Conservation (phyloP, 2,797 vertebrate genomes). For the Gambelia wislizenii region DNA sequence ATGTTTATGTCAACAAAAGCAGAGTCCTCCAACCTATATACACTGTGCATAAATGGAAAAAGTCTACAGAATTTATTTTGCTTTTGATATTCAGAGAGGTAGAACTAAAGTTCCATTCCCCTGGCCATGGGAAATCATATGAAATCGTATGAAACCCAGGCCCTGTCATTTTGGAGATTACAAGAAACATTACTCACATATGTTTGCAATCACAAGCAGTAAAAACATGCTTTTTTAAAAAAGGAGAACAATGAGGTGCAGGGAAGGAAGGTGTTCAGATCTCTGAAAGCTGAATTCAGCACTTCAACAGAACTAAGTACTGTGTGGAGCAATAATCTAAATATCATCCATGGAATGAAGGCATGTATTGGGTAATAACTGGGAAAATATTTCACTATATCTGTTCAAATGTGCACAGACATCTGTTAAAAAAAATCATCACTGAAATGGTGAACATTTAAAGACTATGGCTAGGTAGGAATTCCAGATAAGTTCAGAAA, state of each 20-base stretch:
- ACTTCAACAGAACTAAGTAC: neutral
- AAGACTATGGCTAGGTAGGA: neutral
- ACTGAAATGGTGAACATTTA: neutral
- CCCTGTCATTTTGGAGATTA: neutral
- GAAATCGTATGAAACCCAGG: neutral
- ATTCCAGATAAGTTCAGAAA: neutral
- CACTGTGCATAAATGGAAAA: neutral
- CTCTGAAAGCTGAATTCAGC: neutral
- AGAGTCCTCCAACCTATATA: neutral
- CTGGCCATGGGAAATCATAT: neutral
- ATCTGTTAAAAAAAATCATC: too few species aligned
- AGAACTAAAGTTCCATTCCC: neutral
- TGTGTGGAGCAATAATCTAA: neutral
- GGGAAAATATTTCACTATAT: neutral
- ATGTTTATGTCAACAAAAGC: neutral
- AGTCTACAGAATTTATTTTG: neutral
- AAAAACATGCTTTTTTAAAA: neutral
- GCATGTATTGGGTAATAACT: neutral
- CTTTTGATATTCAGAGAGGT: neutral
- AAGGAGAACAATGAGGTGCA: too few species aligned
- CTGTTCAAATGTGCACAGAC: neutral
- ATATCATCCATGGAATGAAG: neutral
- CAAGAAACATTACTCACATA: neutral
- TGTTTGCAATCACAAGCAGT: neutral
- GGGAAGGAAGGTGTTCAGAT: neutral